Conservation (phyloP, 2,888 invertebrate species). For the Lycia hirtaria region DNA sequence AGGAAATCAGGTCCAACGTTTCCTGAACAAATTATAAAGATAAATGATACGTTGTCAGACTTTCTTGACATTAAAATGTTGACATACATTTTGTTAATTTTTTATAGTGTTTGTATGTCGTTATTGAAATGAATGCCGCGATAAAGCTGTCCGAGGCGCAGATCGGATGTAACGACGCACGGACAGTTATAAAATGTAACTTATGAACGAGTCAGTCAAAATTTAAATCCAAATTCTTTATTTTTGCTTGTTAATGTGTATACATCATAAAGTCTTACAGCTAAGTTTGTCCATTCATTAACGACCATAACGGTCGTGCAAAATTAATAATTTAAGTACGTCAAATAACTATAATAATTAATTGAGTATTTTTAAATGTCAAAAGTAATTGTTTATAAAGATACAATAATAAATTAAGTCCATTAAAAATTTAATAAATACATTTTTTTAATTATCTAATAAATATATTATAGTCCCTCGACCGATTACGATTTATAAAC, state of each 20-base stretch:
- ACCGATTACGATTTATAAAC: background rate
- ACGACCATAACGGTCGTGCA: no score
- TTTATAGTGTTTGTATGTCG: conserved; percentile 19
- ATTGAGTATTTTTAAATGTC: no score
- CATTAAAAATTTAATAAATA: no score
- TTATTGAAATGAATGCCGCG: conserved; percentile 31
- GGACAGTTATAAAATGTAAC: conserved; percentile 15
- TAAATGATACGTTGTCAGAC: conserved; percentile 11
- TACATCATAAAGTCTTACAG: no score
- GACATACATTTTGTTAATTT: conserved; percentile 17
- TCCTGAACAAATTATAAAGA: conserved; percentile 19
- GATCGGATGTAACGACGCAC: conserved; percentile 28
- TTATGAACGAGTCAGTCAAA: conserved; percentile 5
- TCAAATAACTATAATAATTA: no score
- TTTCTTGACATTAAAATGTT: conserved; percentile 22
- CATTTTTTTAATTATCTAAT: no score
- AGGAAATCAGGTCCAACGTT: conserved; percentile 14
- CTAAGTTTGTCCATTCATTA: no score
- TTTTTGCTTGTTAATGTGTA: background rate
- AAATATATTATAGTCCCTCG: conserved; percentile 12
- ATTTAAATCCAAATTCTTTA: background rate
- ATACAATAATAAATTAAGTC: no score
- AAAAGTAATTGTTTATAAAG: no score
- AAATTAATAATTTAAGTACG: no score
- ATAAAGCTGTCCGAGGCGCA: conserved; percentile 33